Evolutionary conservation across 30 jellyfish, hydroid and myxozoan species (phyloP).

Genomic region (Catostylus mosaicus): DNA sequence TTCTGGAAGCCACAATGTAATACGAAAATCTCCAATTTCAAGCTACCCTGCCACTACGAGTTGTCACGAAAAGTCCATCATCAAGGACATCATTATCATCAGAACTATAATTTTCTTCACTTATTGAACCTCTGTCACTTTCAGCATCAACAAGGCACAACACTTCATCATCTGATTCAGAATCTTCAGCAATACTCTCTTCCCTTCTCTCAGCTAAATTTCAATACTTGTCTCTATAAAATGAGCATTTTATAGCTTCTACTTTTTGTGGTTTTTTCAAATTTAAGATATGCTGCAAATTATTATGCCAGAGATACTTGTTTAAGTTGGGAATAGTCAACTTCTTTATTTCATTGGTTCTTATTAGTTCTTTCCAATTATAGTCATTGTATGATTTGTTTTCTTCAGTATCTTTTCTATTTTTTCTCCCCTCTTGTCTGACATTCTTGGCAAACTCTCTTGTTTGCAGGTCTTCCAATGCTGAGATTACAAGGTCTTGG

Average conservation of each 20-base stretch:
- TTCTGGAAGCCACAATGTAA: no score
- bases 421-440: conserved; percentile 33
- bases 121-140: no score
- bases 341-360: background rate
- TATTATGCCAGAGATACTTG: conserved; percentile 8
- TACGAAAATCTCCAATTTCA: no score
- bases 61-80: no score
- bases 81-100: no score
- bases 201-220: background rate
- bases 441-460: conserved; percentile 24
- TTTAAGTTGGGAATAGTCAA: background rate
- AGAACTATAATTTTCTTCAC: no score
- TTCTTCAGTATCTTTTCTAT: conserved; percentile 14
- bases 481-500: conserved; percentile 29
- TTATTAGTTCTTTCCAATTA: conserved; percentile 15
- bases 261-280: conserved; percentile 16
- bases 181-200: no score
- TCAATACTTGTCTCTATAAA: background rate
- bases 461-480: conserved; percentile 29
- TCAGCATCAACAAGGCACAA: no score
- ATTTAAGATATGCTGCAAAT: conserved; percentile 4
- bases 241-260: conserved; percentile 10
- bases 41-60: no score
- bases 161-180: no score
- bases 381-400: conserved; percentile 12